Evolutionary conservation across 37 sponge, comb jelly and placozoan genomes (phyloP).

Genomic region (Dysidea cf. avara): DNA sequence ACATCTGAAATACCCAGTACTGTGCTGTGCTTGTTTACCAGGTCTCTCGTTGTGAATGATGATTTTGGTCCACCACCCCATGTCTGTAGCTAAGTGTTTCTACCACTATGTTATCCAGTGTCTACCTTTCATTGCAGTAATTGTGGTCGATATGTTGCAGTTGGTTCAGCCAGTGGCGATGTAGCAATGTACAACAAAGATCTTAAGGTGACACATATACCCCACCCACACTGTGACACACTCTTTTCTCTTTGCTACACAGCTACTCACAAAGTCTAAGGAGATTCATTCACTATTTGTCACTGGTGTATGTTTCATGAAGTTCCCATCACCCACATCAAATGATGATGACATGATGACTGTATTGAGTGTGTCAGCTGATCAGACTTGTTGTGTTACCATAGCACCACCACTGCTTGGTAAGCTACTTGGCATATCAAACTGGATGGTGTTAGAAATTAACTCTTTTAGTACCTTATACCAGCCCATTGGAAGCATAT

Average conservation of each 20-base stretch:
- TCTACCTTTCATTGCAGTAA: too few relatives aligned
- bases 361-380: constrained; percentile 55
- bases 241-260: neutral
- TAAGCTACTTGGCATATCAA: too few relatives aligned
- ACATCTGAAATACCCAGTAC: constrained; percentile 20
- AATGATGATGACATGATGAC: constrained; percentile 1
- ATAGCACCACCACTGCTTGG: too few relatives aligned
- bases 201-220: constrained; percentile 1
- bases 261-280: constrained; percentile 22
- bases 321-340: neutral
- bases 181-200: constrained; percentile 7
- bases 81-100: too few relatives aligned
- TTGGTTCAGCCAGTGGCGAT: constrained; percentile 28
- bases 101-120: too few relatives aligned
- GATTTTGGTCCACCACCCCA: too few relatives aligned
- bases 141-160: constrained; percentile 17
- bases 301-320: constrained; percentile 35
- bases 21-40: too few relatives aligned
- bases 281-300: constrained; percentile 38
- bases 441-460: too few relatives aligned
- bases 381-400: constrained; percentile 47
- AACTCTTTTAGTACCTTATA: too few relatives aligned
- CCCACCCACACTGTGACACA: neutral
- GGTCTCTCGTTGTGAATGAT: too few relatives aligned
- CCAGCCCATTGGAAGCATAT: too few relatives aligned